Conservation (phyloP, 2,888 invertebrate species). For the Pheosia gnoma region DNA sequence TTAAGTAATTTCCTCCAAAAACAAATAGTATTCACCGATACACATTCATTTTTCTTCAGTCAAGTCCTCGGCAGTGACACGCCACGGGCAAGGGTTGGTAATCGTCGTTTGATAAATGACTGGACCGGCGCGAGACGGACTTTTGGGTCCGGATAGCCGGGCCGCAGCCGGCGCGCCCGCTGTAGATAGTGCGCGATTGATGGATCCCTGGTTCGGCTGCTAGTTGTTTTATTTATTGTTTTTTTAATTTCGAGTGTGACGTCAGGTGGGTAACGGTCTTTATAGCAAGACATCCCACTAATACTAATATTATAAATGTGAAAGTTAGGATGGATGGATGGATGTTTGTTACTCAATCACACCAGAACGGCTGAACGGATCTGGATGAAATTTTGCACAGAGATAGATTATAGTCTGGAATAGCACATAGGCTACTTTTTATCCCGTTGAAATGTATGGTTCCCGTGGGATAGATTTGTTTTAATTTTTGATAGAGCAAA, state of each 20-base stretch:
- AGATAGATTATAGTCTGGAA: too few species aligned
- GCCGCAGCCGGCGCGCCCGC: slow-evolving; percentile 61
- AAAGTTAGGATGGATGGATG: too few species aligned
- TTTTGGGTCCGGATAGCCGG: slow-evolving; percentile 59
- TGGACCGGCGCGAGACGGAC: slow-evolving; percentile 51
- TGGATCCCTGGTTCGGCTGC: slow-evolving; percentile 40
- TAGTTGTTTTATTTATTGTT: slow-evolving; percentile 1
- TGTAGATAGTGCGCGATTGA: slow-evolving; percentile 67
- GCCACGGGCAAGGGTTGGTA: slow-evolving; percentile 66
- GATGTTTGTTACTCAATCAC: too few species aligned
- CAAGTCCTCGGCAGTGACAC: slow-evolving; percentile 53
- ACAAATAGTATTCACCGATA: neutral
- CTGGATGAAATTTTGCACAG: too few species aligned
- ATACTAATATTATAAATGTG: too few species aligned
- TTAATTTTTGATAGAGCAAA: too few species aligned
- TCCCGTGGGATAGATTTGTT: too few species aligned
- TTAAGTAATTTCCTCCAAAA: neutral
- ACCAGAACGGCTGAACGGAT: too few species aligned
- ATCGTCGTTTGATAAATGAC: slow-evolving; percentile 75
- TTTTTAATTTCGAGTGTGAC: slow-evolving; percentile 1
- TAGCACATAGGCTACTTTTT: too few species aligned
- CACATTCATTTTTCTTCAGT: slow-evolving; percentile 66
- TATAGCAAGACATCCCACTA: too few species aligned
- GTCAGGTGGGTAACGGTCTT: neutral
- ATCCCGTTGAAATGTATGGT: too few species aligned